Evolutionary conservation across 2,797 vertebrate species (phyloP).

Genomic region (Alectoris magna): DNA sequence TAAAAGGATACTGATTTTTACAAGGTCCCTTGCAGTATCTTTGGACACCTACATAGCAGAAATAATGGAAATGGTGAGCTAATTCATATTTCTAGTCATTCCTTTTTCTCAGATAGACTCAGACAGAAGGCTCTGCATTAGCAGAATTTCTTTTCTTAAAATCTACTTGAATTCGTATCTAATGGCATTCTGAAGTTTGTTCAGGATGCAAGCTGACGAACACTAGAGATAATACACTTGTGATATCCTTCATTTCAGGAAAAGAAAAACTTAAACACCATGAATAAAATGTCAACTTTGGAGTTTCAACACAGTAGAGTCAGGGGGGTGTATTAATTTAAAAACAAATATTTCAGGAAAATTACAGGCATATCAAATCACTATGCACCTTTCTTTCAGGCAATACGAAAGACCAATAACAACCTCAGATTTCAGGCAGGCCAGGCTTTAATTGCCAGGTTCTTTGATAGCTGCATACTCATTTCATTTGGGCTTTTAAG

Average conservation of each 20-base stretch:
- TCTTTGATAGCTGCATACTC: not conserved
- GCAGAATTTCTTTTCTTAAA: not conserved
- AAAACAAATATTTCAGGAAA: not conserved
- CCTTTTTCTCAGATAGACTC: not conserved
- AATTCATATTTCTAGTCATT: not conserved
- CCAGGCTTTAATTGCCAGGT: not conserved
- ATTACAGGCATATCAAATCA: not conserved
- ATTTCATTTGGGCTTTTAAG: constrained; percentile 28
- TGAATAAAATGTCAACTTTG: not conserved
- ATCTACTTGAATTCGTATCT: not conserved
- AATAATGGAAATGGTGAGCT: fast-evolving
- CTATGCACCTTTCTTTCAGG: not conserved
- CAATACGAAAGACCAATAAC: not conserved
- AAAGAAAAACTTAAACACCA: not conserved
- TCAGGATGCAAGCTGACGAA: not conserved
- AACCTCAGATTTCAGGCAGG: constrained; percentile 22
- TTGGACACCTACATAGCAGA: not conserved
- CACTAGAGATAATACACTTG: not conserved
- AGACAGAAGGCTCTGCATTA: not conserved
- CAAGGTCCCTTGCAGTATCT: not conserved
- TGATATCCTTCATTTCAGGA: not conserved
- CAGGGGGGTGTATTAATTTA: not conserved
- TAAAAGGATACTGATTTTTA: not conserved
- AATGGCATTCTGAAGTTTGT: not conserved
- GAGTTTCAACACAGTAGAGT: not conserved